A percentile compares a stretch with the other conserved stretches of the same genome.
Conservation (phyloP, 2,888 invertebrate genomes). For the Anticlea derivata region DNA sequence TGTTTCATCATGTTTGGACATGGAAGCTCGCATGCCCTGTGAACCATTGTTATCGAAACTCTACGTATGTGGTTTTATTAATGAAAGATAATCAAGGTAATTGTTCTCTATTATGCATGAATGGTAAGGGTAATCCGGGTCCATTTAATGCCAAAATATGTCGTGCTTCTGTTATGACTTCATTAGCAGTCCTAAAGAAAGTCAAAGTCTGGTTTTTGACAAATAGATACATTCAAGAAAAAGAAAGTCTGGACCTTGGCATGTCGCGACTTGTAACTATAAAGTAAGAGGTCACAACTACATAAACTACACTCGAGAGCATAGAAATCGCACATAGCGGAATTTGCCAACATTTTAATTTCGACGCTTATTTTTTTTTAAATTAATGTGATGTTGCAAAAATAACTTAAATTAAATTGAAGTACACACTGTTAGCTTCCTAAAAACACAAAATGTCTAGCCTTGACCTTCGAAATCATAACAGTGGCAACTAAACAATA, state of each 20-base stretch:
- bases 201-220: too few relatives aligned
- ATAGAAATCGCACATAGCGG: too few relatives aligned
- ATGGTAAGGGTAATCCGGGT: conserved; percentile 23
- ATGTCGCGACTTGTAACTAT: conserved; percentile 47
- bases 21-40: conserved; percentile 45
- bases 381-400: too few relatives aligned
- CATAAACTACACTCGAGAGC: conserved; percentile 45
- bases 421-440: too few relatives aligned
- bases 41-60: conserved; percentile 45
- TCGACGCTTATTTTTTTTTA: too few relatives aligned
- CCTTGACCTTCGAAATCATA: too few relatives aligned
- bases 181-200: too few relatives aligned
- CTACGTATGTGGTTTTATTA: conserved; percentile 40
- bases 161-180: too few relatives aligned
- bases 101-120: conserved; percentile 35
- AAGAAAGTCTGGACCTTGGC: conserved; percentile 54
- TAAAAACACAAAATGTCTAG: too few relatives aligned
- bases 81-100: conserved; percentile 41
- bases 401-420: too few relatives aligned
- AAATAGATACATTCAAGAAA: conserved; percentile 35
- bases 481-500: too few relatives aligned
- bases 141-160: conserved; percentile 20
- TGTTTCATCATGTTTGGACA: conserved; percentile 56
- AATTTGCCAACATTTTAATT: too few relatives aligned
- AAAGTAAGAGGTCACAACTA: conserved; percentile 56